Evolutionary conservation across 2,888 invertebrate genomes (phyloP), one percentile per base, ranked within the genome.

Genomic region (Lasioglossum oenotherae): DNA sequence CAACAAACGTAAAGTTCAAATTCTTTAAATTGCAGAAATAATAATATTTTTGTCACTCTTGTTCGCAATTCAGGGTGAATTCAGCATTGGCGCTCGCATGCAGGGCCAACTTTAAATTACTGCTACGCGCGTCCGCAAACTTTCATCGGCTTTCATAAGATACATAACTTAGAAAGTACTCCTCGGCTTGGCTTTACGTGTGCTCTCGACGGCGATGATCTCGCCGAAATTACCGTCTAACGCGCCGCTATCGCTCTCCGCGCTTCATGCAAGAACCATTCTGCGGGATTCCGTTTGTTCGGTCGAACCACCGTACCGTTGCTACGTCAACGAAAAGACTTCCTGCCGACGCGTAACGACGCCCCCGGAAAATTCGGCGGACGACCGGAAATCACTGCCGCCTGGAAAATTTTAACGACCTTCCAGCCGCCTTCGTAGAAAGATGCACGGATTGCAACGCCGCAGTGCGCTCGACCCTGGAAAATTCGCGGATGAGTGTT

Each of bases 91-190:
- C 12, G n/a, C 27, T 27, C 14, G 14, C 31, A 31, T 31, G 31
- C 60, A 60, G 74, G 81, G 84, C 89, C 81, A 92, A 92, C 88
- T 92, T 92, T 88, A 91, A 91, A 91, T 91, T 90, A 86, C 92
- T 82, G 79, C 80, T 60, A 88, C 38, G 38, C 23, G 35, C 19
- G 38, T 23, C 38, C 35, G 82, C 84, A 80, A 88, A 87, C 83
- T 85, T 89, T 91, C 90, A 88, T 86, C 89, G 88, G 85, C 84
- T 90, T 90, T 87, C 89, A 86, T 84, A 89, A 91, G 87, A 92
- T 87, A 87, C 88, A 89, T 91, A 89, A 91, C 86, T 89, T 81
- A 79, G 84, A 57, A 81, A 82, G 78, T 69, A 79, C 85, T 84
- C 74, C 75, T 74, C 76, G 44, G 53, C 60, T 49, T 19, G 49